Evolutionary conservation across 2,113 vertebrate species (phyloP).

Genomic region (Coracopsis vasa): DNA sequence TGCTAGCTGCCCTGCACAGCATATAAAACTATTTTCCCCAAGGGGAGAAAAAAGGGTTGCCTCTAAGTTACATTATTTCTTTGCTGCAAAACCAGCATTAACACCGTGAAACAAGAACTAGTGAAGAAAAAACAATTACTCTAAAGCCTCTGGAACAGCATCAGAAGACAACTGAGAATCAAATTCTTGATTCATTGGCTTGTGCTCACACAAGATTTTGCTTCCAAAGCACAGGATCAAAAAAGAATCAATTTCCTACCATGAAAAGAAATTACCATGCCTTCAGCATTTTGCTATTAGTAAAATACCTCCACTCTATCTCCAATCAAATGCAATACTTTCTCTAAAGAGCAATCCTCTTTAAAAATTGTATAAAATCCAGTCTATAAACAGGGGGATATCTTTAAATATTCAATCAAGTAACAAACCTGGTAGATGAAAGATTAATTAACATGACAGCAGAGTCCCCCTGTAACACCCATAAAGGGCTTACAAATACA

Average conservation of each 20-base stretch:
- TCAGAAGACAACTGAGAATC: neutral
- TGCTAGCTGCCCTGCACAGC: neutral
- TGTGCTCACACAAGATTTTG: neutral
- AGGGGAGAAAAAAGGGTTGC: neutral
- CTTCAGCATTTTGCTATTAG: neutral
- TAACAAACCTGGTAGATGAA: constrained; percentile 43
- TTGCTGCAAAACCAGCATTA: neutral
- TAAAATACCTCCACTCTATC: neutral
- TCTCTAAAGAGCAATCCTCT: neutral
- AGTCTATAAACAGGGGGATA: neutral
- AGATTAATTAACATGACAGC: constrained; percentile 53
- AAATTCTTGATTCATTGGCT: neutral
- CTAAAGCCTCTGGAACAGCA: neutral
- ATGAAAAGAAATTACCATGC: neutral
- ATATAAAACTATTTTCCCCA: neutral
- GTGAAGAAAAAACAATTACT: neutral
- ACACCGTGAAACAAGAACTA: neutral
- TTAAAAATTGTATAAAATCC: neutral
- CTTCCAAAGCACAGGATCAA: neutral
- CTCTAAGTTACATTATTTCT: neutral
- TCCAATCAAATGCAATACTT: neutral
- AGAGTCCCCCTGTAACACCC: neutral
- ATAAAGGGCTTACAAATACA: neutral
- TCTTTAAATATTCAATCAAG: constrained; percentile 27
- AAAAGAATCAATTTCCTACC: neutral